These are phyloP conservation scores for Pachyramphus minor DNA, from an alignment of 2,113 vertebrate genomes.

Conservation along the genomic window DNA sequence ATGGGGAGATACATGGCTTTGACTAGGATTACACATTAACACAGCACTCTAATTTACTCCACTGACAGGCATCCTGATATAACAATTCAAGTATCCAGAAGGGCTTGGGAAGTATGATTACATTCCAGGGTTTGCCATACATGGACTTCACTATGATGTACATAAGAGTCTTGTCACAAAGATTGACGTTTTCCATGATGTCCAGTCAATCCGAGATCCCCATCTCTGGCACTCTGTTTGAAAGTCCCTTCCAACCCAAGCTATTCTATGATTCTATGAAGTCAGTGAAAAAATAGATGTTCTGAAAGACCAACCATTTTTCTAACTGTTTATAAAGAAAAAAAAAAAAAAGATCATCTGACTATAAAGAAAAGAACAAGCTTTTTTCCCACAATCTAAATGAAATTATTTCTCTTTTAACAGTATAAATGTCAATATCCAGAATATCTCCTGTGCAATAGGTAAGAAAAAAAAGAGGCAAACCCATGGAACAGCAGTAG, in stretches of 20 bases:
- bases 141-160: constrained; percentile 79
- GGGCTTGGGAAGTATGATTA: constrained; percentile 77
- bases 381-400: neutral
- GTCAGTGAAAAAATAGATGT: neutral
- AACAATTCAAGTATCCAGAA: constrained; percentile 81
- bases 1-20: constrained; percentile 80
- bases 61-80: constrained; percentile 79
- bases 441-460: neutral
- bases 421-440: neutral
- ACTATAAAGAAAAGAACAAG: neutral
- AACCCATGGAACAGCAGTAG: neutral
- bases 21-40: constrained; percentile 80
- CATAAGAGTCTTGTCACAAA: constrained; percentile 53
- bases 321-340: neutral
- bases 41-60: constrained; percentile 75
- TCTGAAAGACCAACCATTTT: neutral
- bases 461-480: rapidly evolving
- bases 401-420: neutral
- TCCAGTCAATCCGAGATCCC: rapidly evolving
- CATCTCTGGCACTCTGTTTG: neutral
- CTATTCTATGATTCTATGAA: neutral
- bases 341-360: neutral
- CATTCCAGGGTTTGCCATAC: constrained; percentile 77
- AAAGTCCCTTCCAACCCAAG: neutral
- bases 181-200: neutral